Conservation (phyloP, 2,797 vertebrate species). For the Linurgus olivaceus region DNA sequence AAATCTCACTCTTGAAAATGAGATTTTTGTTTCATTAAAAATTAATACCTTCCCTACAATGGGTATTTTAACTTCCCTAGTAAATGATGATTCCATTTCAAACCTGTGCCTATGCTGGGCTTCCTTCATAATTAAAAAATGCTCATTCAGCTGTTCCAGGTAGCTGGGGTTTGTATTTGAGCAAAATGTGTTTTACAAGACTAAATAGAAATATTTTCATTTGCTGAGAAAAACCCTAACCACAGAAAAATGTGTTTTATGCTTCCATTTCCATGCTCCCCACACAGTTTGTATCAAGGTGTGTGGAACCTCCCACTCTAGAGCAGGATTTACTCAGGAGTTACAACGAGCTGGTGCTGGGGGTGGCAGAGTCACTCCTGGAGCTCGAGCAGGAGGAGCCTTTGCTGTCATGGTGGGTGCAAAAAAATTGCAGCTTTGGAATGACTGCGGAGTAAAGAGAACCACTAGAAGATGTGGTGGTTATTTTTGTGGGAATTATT, state of each 20-base stretch:
- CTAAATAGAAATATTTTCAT: conserved; percentile 21
- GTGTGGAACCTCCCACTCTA: neutral
- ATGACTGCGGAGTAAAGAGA: neutral
- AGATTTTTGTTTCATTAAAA: conserved; percentile 66
- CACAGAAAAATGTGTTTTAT: neutral
- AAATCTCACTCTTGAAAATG: conserved; percentile 34
- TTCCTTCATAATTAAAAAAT: conserved; percentile 54
- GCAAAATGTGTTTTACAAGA: neutral
- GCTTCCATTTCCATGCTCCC: neutral
- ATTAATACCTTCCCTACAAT: conserved; percentile 34
- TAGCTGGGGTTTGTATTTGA: neutral
- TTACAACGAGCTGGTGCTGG: neutral
- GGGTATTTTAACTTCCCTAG: conserved; percentile 5
- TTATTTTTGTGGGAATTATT: neutral
- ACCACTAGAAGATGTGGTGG: neutral
- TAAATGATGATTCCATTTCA: conserved; percentile 53
- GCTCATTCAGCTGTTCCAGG: conserved; percentile 22
- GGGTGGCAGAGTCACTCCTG: neutral
- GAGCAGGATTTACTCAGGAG: neutral
- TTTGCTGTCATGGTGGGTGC: accelerated
- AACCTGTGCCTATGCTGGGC: neutral
- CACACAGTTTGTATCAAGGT: neutral
- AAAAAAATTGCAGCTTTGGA: neutral
- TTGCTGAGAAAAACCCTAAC: neutral
- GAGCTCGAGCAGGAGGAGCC: neutral